These are phyloP conservation scores for Crotophaga sulcirostris DNA, from an alignment of 2,113 vertebrate genomes.

Conservation along the genomic window DNA sequence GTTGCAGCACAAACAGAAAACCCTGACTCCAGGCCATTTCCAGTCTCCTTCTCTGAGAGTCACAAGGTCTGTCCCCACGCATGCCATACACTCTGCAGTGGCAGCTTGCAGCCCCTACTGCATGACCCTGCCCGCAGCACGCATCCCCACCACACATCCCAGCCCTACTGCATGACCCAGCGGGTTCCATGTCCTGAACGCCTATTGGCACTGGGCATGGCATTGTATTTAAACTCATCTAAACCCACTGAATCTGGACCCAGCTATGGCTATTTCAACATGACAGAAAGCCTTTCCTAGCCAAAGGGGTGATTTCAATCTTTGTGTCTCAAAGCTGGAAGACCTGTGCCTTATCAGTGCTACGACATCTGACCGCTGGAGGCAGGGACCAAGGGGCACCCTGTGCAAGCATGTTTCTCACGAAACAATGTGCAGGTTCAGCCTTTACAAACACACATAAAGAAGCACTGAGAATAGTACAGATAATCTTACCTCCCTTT, in stretches of 20 bases:
- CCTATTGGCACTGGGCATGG: not conserved
- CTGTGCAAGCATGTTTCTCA: not conserved
- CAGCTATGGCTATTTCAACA: not conserved
- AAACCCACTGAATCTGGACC: not conserved
- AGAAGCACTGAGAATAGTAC: not conserved
- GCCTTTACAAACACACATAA: not conserved
- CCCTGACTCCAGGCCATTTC: not conserved
- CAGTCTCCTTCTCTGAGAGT: not conserved
- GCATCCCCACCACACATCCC: too few species aligned
- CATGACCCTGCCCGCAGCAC: too few species aligned
- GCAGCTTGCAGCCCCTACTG: not conserved
- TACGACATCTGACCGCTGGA: not conserved
- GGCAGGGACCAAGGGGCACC: not conserved
- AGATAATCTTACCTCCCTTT: not conserved
- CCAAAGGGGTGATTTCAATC: not conserved
- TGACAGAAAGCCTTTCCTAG: not conserved
- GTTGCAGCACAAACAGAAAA: not conserved
- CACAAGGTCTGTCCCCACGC: accelerated
- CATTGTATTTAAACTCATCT: not conserved
- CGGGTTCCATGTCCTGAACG: not conserved
- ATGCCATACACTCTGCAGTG: accelerated
- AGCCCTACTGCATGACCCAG: not conserved
- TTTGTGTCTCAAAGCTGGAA: not conserved
- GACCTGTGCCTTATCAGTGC: not conserved
- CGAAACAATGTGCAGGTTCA: not conserved